Conservation (phyloP, 2,888 invertebrate genomes). For the Hymenopus coronatus region DNA sequence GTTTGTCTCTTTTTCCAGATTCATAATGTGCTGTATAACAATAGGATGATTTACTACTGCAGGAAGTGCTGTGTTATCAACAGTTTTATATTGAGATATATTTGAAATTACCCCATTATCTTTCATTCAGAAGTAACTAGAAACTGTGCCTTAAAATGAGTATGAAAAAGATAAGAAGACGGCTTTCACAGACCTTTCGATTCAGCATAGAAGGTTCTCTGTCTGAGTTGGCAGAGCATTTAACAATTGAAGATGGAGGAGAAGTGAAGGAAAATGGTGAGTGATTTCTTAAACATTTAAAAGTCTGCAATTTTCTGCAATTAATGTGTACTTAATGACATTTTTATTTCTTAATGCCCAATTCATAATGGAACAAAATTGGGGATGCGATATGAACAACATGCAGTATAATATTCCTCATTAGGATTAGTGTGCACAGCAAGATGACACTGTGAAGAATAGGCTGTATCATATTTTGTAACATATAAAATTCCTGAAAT, state of each 20-base stretch:
- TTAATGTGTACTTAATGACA: too few species aligned
- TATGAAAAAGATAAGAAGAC: constrained; percentile 39
- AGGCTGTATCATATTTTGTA: too few species aligned
- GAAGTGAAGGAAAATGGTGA: constrained; percentile 39
- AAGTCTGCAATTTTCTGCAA: too few species aligned
- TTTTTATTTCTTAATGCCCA: too few species aligned
- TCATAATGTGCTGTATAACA: neutral
- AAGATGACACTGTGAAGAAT: too few species aligned
- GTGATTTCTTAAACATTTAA: neutral
- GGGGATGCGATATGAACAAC: too few species aligned
- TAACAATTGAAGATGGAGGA: constrained; percentile 40
- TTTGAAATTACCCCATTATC: neutral
- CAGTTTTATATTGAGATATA: neutral
- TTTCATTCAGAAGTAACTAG: neutral
- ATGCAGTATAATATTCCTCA: too few species aligned
- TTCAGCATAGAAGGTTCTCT: constrained; percentile 39
- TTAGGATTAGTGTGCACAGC: too few species aligned
- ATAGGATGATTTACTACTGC: neutral
- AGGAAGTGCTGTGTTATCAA: neutral
- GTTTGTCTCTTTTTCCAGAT: neutral
- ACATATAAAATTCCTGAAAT: too few species aligned
- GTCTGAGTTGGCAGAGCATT: constrained; percentile 39
- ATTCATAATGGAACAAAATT: too few species aligned
- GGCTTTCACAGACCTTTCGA: constrained; percentile 42
- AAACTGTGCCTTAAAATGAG: constrained; percentile 34